phyloP scores from a whole-genome alignment of 1,140 invertebrate genomes.

The Eupristina koningsbergeri region DNA sequence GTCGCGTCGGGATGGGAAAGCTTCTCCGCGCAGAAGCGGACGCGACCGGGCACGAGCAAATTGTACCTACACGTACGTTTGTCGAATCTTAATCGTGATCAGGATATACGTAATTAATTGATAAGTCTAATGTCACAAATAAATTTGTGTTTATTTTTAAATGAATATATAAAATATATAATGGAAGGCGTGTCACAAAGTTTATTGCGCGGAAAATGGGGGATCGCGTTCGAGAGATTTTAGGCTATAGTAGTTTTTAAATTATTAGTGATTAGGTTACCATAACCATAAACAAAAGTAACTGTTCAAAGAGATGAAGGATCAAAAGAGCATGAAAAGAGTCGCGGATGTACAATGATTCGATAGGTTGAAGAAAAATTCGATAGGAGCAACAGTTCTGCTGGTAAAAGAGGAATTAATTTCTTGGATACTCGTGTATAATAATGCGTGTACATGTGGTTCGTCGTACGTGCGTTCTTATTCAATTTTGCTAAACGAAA shows the following conservation, averaged over 20 bases:
- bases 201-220: not conserved
- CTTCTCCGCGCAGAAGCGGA: not conserved
- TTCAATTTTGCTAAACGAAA: slow-evolving; percentile 6
- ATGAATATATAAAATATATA: slow-evolving; percentile 52
- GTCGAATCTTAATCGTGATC: slow-evolving; percentile 69
- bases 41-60: slow-evolving; percentile 41
- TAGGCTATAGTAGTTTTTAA: slow-evolving; percentile 49
- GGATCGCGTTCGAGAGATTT: slow-evolving; percentile 18
- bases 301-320: slow-evolving; percentile 32
- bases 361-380: no score
- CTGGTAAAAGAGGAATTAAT: not conserved
- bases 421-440: slow-evolving; percentile 19
- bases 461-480: not conserved
- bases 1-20: slow-evolving; percentile 25
- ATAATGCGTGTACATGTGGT: not conserved
- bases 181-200: not conserved
- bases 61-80: slow-evolving; percentile 54
- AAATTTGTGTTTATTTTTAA: slow-evolving; percentile 73
- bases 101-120: slow-evolving; percentile 71
- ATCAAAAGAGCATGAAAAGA: slow-evolving; percentile 14
- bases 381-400: not conserved
- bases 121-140: slow-evolving; percentile 68
- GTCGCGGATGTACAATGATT: not conserved
- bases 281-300: slow-evolving; percentile 36
- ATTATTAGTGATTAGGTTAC: slow-evolving; percentile 56